Base-by-base conservation (phyloP, 2,797 vertebrate genomes). In the Enteromius trimaculatus region DNA sequence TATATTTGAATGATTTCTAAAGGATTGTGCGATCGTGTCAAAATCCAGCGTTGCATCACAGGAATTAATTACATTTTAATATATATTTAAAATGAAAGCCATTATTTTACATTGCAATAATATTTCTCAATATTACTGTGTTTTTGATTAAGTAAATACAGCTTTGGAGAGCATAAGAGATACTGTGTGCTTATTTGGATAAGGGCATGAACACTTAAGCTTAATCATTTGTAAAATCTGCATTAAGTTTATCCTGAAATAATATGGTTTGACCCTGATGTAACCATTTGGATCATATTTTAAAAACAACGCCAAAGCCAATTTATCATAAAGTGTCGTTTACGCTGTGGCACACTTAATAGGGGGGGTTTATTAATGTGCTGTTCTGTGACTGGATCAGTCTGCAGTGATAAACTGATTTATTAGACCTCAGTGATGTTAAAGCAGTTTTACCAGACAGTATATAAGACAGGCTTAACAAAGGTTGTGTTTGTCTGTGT, bases 341-440 rank as follows among this genome's bases (percentile, higher is more conserved):
- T 68, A 79, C 3, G 8, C 37, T 42, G 11, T 19, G 51, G 51
- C 23, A 80, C 66, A 71, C 23, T 66, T 37, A 68, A 68, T 71
- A 60, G 29, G 11, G 1, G 53, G 39, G 7, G n/a, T 71, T 47
- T 62, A 71, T 80, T 71, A 60, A 71, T 80, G 47, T 85, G 60
- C 44, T 77, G 31, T 64, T 58, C 79, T 76, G n/a, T 77, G 70
- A 75, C 74, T 76, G 84, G 29, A 81, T 53, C 65, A 70, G 34
- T 81, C 49, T 62, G 55, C 39, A 55, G 80, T 68, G 49, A 74
- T 37, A 70, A 77, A 77, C 51, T 75, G 31, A 70, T 55, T 62
- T 69, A 76, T 77, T 77, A 64, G 72, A 62, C 65, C 51, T 70
- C 64, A 49, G 65, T 77, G 29, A 51, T 66, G 47, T 34, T 81